Evolutionary conservation across 2,797 vertebrate genomes (phyloP), one percentile per base, ranked within the genome.

Genomic region (Alca torda): DNA sequence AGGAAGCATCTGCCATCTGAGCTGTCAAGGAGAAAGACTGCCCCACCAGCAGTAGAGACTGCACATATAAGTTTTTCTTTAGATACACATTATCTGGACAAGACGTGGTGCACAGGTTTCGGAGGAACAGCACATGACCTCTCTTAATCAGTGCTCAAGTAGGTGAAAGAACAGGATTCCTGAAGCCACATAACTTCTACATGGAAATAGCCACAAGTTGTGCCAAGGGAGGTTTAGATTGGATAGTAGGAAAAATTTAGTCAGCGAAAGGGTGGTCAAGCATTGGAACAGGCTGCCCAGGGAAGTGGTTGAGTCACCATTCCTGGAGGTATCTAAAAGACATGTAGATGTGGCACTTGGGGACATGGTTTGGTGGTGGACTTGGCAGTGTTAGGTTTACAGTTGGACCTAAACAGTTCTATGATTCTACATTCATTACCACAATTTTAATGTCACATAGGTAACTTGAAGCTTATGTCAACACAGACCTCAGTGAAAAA

Each of bases 401-500:
- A 1, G 30, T 28, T 26, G 17, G 24, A 41, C 10, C 8, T 51
- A 41, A 51, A 26, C 1, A 15, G 33, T 50, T 50, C 15, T 50
- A 39, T 28, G 31, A 65, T 65, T 48, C 43, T 60, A 6, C 25
- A 9, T 10, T 86, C 28, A 25, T 37, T 89, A 67, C 31, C 16
- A 59, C 0, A 0, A 51, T 39, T 37, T 48, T 18, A 41, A n/a
- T 21, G 35, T n/a, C 68, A n/a, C 0, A 0, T 1, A 12, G 5
- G 33, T 33, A 61, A 84, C 63, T 46, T 61, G 54, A 80, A 64
- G 19, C 3, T 41, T 20, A 3, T 17, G 25, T 17, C 75, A 54
- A 4, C 4, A 67, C 3, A 92, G 26, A 65, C 16, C 3, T 46
- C 72, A 48, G 13, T 21, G 28, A 59, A 75, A 95, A 75, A 74